Base-by-base conservation (phyloP, 2,797 vertebrate species). In the Tympanoctomys barrerae region DNA sequence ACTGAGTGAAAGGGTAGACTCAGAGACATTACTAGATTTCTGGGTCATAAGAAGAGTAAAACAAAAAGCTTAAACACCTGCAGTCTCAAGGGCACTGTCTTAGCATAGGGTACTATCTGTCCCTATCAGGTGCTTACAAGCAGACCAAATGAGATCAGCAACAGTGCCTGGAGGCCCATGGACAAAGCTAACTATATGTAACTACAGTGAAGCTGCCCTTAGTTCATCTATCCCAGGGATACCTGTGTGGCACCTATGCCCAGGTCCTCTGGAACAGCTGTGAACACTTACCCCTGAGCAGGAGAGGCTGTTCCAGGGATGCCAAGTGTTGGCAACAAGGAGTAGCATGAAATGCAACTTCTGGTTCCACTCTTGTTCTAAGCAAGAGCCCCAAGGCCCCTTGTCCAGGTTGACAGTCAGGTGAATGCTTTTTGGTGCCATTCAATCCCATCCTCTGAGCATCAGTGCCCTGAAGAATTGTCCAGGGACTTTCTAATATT, bases 401-500 rank as follows among this genome's bases (percentile, higher is more conserved):
- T 28, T 31, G 70, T 86, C 57, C 26, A 18, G 77, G 42, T 13
- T 31, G 16, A 73, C 9, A 0, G 0, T 54, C 18, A 1, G 28
- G 7, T 36, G 2, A 62, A 96, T 97, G 97, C 97, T 95, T 96
- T 97, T 96, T 92, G 36, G 36, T 94, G 96, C 94, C 97, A 96
- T 96, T 79, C 88, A 96, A 94, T 28, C 2, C 24, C 21, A 52
- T 57, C 19, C 7, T 39, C 77, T 8, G 18, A 33, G 64, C 77
- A 49, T 19, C 7, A 0, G 97, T 88, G 59, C 77, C 87, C 94
- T 98, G 93, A 95, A 98, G 95, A 97, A 98, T 97, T 95, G 94
- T 96, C 97, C 93, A 28, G 95, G 86, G 95, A 96, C 52, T 97
- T 98, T 97, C 97, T 94, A 97, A 97, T 93, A 92, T 94, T 93